Evolutionary conservation across 2,888 invertebrate genomes (phyloP).

Genomic region (Tillus elongatus): DNA sequence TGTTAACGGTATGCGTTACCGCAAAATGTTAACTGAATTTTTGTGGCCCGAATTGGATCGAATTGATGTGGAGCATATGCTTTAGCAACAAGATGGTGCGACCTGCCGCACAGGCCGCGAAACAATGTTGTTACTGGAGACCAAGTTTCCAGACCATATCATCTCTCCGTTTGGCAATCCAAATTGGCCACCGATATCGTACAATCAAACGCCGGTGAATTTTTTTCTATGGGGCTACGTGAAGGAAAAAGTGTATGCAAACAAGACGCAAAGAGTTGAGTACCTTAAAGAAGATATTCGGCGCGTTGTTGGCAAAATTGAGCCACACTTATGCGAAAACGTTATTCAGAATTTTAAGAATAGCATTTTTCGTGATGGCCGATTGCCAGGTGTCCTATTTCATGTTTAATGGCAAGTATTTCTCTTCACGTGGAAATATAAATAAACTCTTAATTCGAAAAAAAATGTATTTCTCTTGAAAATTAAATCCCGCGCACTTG

Average conservation of each 20-base stretch:
- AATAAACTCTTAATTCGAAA: neutral
- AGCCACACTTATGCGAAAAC: neutral
- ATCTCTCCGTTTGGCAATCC: neutral
- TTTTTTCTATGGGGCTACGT: constrained; percentile 1
- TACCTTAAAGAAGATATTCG: too few relatives aligned
- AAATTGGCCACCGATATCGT: constrained; percentile 4
- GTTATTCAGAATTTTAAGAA: constrained; percentile 3
- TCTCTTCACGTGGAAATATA: constrained; percentile 1
- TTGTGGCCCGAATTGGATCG: neutral
- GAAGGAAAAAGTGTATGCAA: neutral
- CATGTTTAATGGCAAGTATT: constrained; percentile 1
- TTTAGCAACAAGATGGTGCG: neutral
- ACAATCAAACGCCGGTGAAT: constrained; percentile 2
- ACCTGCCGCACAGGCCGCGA: neutral
- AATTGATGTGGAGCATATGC: constrained; percentile 1
- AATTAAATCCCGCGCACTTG: constrained; percentile 1
- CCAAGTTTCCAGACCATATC: constrained; percentile 4
- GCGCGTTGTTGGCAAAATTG: too few relatives aligned
- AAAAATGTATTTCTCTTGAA: constrained; percentile 1
- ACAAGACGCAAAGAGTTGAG: too few relatives aligned
- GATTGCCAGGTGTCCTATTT: constrained; percentile 1
- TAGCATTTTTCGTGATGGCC: neutral
- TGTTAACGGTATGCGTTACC: constrained; percentile 2
- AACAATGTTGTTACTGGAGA: neutral
- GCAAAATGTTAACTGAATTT: constrained; percentile 3